Conservation (phyloP, 2,888 invertebrate species). For the Cephus pulcher region DNA sequence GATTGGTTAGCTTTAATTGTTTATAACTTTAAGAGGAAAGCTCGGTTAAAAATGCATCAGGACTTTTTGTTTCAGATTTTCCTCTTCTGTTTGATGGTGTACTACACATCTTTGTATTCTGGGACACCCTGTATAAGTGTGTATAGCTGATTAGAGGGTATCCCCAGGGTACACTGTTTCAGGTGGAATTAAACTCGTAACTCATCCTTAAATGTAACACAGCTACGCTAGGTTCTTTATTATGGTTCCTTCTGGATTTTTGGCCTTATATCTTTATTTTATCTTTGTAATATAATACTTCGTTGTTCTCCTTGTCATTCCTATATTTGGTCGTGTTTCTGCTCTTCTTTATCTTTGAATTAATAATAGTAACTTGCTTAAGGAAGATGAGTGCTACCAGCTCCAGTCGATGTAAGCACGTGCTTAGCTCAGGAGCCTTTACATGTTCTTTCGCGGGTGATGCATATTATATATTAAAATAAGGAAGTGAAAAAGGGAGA, state of each 20-base stretch:
- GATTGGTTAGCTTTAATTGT: too few species aligned
- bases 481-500: background rate
- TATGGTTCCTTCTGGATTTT: background rate
- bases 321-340: background rate
- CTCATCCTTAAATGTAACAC: background rate
- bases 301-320: background rate
- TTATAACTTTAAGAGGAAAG: too few species aligned
- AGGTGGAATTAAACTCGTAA: background rate
- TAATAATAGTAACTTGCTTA: background rate
- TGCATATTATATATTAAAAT: background rate
- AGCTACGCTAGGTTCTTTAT: background rate
- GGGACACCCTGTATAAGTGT: too few species aligned
- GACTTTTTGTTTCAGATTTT: too few species aligned
- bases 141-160: too few species aligned
- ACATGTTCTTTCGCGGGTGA: background rate
- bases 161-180: too few species aligned
- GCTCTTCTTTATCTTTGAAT: background rate
- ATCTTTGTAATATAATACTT: background rate
- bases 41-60: too few species aligned
- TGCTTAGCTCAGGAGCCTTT: background rate
- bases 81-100: too few species aligned
- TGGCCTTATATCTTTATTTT: background rate
- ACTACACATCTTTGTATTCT: too few species aligned
- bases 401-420: background rate
- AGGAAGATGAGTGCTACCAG: background rate